These are phyloP conservation scores for Eurystomus gularis DNA, from an alignment of 2,113 vertebrate genomes.

Conservation along the genomic window DNA sequence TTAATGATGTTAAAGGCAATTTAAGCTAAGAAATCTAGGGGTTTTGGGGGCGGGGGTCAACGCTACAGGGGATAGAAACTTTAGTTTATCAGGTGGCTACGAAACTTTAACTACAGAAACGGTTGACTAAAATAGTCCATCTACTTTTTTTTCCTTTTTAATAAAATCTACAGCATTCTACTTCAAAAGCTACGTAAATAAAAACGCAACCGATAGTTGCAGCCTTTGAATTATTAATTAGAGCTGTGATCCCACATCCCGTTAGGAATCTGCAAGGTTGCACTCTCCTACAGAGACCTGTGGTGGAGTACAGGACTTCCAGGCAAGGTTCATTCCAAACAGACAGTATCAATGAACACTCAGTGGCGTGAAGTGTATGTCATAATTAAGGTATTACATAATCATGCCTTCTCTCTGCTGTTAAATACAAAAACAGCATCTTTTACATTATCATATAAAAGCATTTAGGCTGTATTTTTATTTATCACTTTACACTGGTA, in stretches of 20 bases:
- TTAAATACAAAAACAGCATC: conserved; percentile 87
- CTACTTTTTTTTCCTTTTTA: conserved; percentile 55
- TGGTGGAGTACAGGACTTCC: conserved; percentile 61
- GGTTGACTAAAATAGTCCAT: conserved; percentile 70
- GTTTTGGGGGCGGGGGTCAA: neutral
- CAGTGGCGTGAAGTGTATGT: conserved; percentile 76
- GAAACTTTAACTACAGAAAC: conserved; percentile 67
- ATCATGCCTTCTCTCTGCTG: conserved; percentile 83
- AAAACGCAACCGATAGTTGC: conserved; percentile 71
- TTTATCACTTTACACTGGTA: conserved; percentile 88
- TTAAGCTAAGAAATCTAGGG: conserved; percentile 1
- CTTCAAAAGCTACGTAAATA: conserved; percentile 69
- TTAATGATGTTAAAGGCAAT: conserved; percentile 6
- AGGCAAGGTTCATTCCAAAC: conserved; percentile 84
- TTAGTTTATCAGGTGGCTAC: conserved; percentile 61
- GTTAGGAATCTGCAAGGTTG: conserved; percentile 62
- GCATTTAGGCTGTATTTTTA: conserved; percentile 92
- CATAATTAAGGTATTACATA: conserved; percentile 77
- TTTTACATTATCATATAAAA: conserved; percentile 94
- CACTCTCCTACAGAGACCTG: conserved; percentile 68
- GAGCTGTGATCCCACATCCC: conserved; percentile 73
- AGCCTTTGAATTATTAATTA: conserved; percentile 50
- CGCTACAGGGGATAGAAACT: neutral
- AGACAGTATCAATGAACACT: conserved; percentile 77
- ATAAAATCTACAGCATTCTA: conserved; percentile 72